Evolutionary conservation across 2,113 vertebrate genomes (phyloP).

Genomic region (Emydura subglobosa): DNA sequence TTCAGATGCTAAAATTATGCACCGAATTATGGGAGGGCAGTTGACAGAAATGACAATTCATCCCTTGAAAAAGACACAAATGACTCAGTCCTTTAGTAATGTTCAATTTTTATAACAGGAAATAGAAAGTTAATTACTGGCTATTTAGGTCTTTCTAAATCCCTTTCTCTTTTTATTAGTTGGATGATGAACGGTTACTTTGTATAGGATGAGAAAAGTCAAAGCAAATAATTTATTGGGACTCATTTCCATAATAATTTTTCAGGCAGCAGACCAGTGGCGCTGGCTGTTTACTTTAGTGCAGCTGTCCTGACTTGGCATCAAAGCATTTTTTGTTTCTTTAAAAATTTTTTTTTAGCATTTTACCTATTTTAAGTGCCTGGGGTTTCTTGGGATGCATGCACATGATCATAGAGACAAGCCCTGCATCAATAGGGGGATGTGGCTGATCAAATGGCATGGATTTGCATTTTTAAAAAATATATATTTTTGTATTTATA

Average conservation of each 20-base stretch:
- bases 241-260: conserved; percentile 75
- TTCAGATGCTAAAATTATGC: conserved; percentile 76
- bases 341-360: neutral
- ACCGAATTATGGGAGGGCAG: conserved; percentile 51
- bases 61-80: conserved; percentile 59
- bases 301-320: conserved; percentile 42
- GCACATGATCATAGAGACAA: neutral
- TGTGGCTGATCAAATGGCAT: neutral
- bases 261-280: conserved; percentile 67
- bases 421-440: neutral
- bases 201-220: conserved; percentile 74
- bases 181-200: conserved; percentile 81
- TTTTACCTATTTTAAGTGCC: conserved; percentile 33
- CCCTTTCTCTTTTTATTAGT: conserved; percentile 55
- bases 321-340: conserved; percentile 61
- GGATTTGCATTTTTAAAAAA: neutral
- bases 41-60: conserved; percentile 60
- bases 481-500: neutral
- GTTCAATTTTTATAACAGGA: conserved; percentile 83
- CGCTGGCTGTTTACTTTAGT: conserved; percentile 58
- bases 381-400: neutral
- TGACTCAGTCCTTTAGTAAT: conserved; percentile 71
- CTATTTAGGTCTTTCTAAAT: conserved; percentile 79
- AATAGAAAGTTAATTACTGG: conserved; percentile 84
- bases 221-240: conserved; percentile 83